Base-by-base conservation (phyloP, 2,797 vertebrate species). In the Anabacerthia variegaticeps region DNA sequence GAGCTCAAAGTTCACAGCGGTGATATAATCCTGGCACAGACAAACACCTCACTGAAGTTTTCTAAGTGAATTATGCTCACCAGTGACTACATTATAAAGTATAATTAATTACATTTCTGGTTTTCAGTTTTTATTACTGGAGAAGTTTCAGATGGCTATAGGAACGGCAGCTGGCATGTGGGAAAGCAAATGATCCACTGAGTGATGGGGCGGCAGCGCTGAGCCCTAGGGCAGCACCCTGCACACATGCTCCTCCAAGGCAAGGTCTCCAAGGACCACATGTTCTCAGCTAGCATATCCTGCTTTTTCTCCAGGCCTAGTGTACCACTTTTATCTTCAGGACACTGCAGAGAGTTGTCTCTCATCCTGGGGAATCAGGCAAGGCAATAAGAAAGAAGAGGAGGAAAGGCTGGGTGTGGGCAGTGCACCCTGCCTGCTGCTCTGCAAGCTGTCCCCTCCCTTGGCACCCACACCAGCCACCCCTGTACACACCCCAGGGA, bases 51-150 rank as follows among this genome's bases (percentile, higher is more conserved):
- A 5, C 11, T 52, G 18, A 69, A 85, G 44, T 61, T 43, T 88
- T 66, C 52, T 59, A 54, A 86, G 59, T 9, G 2, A 90, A 94
- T 79, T 73, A 22, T 0, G 1, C 63, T 95, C 51, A 93, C n/a
- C 52, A 79, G 89, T 78, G 85, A 93, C 46, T 92, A 43, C 48
- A 46, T 72, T 90, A 94, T 85, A 81, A 65, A 86, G 83, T 73
- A 75, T 75, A 69, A 93, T 49, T 65, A 85, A 83, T 80, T 85
- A 8, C 44, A 93, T 72, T 95, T 93, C 56, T 83, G 41, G 52
- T 58, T 91, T 85, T 79, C 71, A 77, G 67, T 1, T 93, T 94
- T 85, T 73, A 76, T 66, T 81, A 86, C 74, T 85, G 59, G 69
- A 87, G 32, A 80, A 55, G n/a, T 89, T 96, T 88, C 75, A 96